A percentile compares a stretch with the other conserved stretches of the same genome.
These are phyloP conservation scores for Chalcosyrphus nemorum DNA, from an alignment of 2,888 invertebrate genomes.

Conservation along the genomic window DNA sequence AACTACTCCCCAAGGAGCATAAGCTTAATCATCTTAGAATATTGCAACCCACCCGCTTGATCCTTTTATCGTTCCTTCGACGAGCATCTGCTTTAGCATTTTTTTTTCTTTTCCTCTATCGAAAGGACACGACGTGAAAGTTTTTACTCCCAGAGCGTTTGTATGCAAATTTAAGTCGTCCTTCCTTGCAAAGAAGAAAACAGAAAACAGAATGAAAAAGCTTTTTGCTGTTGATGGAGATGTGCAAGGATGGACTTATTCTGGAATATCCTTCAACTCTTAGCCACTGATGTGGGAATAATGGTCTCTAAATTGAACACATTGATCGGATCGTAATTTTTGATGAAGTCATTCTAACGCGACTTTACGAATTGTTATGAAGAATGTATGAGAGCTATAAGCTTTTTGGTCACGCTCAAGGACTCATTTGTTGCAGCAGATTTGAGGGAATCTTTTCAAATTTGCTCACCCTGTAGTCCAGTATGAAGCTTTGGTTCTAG, in stretches of 20 bases:
- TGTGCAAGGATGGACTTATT: constrained; percentile 26
- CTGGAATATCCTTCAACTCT: constrained; percentile 8
- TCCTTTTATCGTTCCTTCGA: constrained; percentile 11
- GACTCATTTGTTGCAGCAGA: neutral
- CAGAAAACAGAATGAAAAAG: neutral
- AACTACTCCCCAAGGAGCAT: neutral
- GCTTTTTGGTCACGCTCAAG: neutral
- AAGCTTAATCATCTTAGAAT: constrained; percentile 24
- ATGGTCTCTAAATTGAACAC: constrained; percentile 2
- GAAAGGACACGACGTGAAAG: neutral
- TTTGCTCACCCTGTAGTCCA: neutral
- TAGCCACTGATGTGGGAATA: constrained; percentile 37
- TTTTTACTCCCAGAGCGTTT: constrained; percentile 29
- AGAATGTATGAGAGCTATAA: neutral
- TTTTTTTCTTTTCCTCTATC: neutral
- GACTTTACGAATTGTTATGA: neutral
- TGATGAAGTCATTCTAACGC: constrained; percentile 12
- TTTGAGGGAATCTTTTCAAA: neutral
- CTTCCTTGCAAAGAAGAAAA: neutral
- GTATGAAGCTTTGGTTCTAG: neutral
- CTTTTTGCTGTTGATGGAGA: neutral
- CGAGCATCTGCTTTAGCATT: constrained; percentile 7
- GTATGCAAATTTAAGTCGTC: constrained; percentile 42
- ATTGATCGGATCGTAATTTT: constrained; percentile 37
- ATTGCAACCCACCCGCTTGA: constrained; percentile 22